phyloP scores from a whole-genome alignment of 2,113 vertebrate species.

The Murina feae region DNA sequence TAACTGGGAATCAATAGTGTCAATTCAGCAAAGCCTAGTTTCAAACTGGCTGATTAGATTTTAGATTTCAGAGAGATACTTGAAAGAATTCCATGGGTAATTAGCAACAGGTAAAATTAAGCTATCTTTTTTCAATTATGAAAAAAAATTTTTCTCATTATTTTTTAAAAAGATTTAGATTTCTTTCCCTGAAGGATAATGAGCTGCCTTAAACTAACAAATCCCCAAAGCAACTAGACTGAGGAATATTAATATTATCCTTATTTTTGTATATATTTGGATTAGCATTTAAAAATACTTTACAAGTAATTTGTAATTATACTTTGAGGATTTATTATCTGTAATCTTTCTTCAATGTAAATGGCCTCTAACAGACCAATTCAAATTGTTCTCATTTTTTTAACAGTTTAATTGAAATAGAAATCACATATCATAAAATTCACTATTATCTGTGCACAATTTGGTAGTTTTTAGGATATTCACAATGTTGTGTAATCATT shows the following conservation, averaged over 20 bases:
- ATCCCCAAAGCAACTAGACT: neutral
- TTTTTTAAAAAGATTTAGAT: neutral
- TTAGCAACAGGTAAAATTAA: neutral
- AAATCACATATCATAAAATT: neutral
- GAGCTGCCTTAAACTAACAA: neutral
- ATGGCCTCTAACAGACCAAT: neutral
- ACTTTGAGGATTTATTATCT: neutral
- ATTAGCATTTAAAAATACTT: neutral
- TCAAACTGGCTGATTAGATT: neutral
- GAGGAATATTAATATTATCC: neutral
- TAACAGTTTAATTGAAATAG: neutral
- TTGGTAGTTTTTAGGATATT: neutral
- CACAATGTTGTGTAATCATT: neutral
- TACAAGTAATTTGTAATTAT: neutral
- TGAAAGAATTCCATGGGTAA: neutral
- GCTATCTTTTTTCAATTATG: neutral
- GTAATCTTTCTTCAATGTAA: neutral
- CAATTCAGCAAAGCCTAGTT: neutral
- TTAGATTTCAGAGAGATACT: neutral
- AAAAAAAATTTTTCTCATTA: neutral
- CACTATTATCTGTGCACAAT: neutral
- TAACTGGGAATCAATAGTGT: neutral
- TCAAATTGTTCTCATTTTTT: neutral
- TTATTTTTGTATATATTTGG: neutral
- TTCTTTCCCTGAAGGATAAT: neutral